Evolutionary conservation across 2,113 vertebrate species (phyloP).

Genomic region (Pluvialis apricaria): DNA sequence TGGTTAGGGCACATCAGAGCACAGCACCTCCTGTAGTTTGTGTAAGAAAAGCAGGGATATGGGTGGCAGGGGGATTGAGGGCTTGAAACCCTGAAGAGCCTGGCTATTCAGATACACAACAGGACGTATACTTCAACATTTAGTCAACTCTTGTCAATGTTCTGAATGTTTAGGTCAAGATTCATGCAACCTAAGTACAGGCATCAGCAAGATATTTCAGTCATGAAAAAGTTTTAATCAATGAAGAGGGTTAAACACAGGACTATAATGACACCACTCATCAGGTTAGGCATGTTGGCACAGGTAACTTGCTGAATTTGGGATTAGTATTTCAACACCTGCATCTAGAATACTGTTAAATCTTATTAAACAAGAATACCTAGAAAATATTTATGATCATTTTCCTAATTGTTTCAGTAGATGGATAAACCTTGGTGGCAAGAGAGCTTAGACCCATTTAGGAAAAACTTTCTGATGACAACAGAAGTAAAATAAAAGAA

Average conservation of each 20-base stretch:
- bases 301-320: neutral
- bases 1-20: neutral
- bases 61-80: fast-evolving
- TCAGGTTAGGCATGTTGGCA: neutral
- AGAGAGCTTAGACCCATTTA: neutral
- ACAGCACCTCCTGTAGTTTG: neutral
- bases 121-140: neutral
- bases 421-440: neutral
- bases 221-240: neutral
- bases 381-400: neutral
- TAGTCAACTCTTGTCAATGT: neutral
- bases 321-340: neutral
- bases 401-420: neutral
- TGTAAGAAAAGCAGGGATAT: neutral
- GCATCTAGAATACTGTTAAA: neutral
- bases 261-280: neutral
- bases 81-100: neutral
- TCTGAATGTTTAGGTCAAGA: neutral
- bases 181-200: neutral
- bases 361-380: neutral
- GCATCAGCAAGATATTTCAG: neutral
- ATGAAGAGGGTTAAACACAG: neutral
- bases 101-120: neutral
- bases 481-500: neutral
- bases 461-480: neutral